A percentile compares a stretch with the other conserved stretches of the same genome.
phyloP scores from a whole-genome alignment of 2,888 invertebrate species.

The Polietes domitor region DNA sequence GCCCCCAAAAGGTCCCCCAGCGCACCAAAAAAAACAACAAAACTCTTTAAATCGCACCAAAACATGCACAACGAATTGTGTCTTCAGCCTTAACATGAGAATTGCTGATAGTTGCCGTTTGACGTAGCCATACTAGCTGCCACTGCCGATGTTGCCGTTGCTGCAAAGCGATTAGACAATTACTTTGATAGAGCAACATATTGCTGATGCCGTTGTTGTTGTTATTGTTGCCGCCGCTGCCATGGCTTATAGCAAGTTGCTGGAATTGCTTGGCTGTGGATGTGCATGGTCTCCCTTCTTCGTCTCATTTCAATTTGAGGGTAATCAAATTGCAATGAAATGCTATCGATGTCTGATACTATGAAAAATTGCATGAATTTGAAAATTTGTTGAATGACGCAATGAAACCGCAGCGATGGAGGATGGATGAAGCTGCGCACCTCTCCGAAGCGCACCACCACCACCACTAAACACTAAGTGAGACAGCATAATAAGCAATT shows the following conservation, averaged over 20 bases:
- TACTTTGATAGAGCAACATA: constrained; percentile 26
- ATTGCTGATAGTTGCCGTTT: constrained; percentile 8
- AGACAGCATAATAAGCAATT: constrained; percentile 27
- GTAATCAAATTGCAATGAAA: constrained; percentile 61
- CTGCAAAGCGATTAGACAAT: constrained; percentile 34
- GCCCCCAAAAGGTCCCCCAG: constrained; percentile 59
- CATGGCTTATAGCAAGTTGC: constrained; percentile 4
- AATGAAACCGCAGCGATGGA: constrained; percentile 38
- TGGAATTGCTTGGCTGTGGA: neutral
- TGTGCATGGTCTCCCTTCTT: neutral
- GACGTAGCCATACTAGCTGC: neutral
- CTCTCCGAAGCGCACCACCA: too few relatives aligned
- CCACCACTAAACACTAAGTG: constrained; percentile 26
- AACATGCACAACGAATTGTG: constrained; percentile 66
- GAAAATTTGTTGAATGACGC: constrained; percentile 67
- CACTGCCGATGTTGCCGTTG: neutral
- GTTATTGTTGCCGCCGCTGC: too few relatives aligned
- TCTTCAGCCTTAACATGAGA: constrained; percentile 59
- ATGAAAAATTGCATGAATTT: constrained; percentile 67
- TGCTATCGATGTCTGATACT: constrained; percentile 66
- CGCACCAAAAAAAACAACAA: constrained; percentile 10
- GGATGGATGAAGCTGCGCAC: constrained; percentile 47
- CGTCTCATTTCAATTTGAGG: constrained; percentile 8
- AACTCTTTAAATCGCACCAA: constrained; percentile 30
- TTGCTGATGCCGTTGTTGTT: too few relatives aligned